A percentile compares a stretch with the other conserved stretches of the same genome.
These are phyloP conservation scores for Aporophyla lueneburgensis DNA, from an alignment of 2,888 invertebrate genomes.

Conservation along the genomic window DNA sequence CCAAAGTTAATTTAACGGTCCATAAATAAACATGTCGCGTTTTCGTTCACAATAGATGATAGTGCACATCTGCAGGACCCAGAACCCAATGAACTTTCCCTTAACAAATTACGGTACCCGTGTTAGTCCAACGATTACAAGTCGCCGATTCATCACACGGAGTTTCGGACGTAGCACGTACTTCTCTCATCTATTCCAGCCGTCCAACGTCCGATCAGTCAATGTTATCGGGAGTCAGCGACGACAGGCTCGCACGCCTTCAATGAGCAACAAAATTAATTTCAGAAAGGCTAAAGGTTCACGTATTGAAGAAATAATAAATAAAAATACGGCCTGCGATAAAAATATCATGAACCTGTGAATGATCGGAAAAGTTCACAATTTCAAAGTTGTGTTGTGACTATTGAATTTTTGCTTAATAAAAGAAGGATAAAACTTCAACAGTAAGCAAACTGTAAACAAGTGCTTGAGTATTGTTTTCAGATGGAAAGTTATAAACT, in stretches of 20 bases:
- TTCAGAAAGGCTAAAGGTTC: constrained; percentile 64
- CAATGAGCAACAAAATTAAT: constrained; percentile 85
- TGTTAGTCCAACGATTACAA: constrained; percentile 89
- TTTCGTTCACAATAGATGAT: constrained; percentile 79
- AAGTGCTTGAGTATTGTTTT: constrained; percentile 66
- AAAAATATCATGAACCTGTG: constrained; percentile 8
- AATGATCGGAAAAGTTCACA: constrained; percentile 22
- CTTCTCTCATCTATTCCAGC: constrained; percentile 85
- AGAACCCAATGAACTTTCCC: constrained; percentile 73
- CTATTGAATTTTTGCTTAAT: constrained; percentile 21
- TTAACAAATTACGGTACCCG: constrained; percentile 85
- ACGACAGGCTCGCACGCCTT: constrained; percentile 74
- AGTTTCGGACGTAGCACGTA: constrained; percentile 85
- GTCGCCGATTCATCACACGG: constrained; percentile 86
- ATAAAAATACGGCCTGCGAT: constrained; percentile 26
- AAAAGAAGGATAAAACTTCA: constrained; percentile 30
- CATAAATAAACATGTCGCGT: constrained; percentile 74
- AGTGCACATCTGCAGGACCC: constrained; percentile 82
- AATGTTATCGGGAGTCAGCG: constrained; percentile 83
- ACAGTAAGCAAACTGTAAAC: constrained; percentile 77
- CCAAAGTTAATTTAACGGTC: constrained; percentile 60
- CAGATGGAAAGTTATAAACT: constrained; percentile 75
- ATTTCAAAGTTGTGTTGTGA: constrained; percentile 13
- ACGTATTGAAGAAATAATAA: constrained; percentile 59
- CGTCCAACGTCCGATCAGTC: constrained; percentile 86